Evolutionary conservation across 1,140 invertebrate species (phyloP).

Genomic region (Oryctes rhinoceros): DNA sequence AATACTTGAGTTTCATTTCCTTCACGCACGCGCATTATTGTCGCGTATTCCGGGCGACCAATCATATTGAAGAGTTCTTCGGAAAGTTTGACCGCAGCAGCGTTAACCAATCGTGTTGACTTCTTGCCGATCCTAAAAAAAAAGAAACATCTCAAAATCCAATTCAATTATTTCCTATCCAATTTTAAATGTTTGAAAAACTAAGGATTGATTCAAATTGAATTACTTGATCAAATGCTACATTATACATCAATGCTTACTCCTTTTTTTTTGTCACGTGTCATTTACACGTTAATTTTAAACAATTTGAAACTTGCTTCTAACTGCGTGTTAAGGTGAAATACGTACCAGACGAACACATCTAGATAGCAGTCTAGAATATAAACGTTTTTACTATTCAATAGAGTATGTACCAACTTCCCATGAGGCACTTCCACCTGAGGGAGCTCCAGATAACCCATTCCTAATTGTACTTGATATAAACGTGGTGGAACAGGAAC

Average conservation of each 20-base stretch:
- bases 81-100: slow-evolving; percentile 94
- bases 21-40: slow-evolving; percentile 89
- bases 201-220: background rate
- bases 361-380: slow-evolving; percentile 96
- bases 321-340: too few relatives aligned
- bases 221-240: background rate
- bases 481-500: slow-evolving; percentile 79
- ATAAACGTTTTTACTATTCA: slow-evolving; percentile 95
- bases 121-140: slow-evolving; percentile 93
- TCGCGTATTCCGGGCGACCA: slow-evolving; percentile 85
- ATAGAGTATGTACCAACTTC: slow-evolving; percentile 75
- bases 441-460: slow-evolving; percentile 98
- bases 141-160: background rate
- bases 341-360: slow-evolving; percentile 94
- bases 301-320: too few relatives aligned
- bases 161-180: too few relatives aligned
- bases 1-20: slow-evolving; percentile 78
- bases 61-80: slow-evolving; percentile 96
- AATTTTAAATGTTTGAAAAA: background rate
- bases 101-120: slow-evolving; percentile 93
- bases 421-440: slow-evolving; percentile 89
- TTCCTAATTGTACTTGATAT: slow-evolving; percentile 95
- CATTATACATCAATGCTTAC: too few relatives aligned
- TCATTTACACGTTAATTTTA: too few relatives aligned
- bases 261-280: too few relatives aligned